Evolutionary conservation across 2,888 invertebrate species (phyloP), one percentile per base, ranked within the genome.

Genomic region (Electrophaes corylata): DNA sequence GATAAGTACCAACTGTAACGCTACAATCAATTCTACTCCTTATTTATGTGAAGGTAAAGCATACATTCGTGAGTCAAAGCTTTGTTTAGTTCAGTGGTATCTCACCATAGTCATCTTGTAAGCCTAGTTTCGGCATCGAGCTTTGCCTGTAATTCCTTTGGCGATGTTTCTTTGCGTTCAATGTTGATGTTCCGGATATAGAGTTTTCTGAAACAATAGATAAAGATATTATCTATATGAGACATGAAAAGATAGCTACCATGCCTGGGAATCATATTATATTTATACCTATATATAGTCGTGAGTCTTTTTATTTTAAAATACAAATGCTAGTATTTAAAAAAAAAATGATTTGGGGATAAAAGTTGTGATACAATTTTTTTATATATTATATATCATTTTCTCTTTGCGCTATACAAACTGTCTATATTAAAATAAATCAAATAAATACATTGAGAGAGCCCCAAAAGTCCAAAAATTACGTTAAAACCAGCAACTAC

Each of bases 91-190:
- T 20, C 26, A 51, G 41, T 59, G 54, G 50, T 61, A 58, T 61
- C 84, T 83, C 78, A 91, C 91, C 91, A 62, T 89, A 91, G 68
- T 91, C 91, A 62, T 91, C 90, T 66, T 86, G 87, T 69, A 83
- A 74, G 65, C 89, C 88, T 71, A 91, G 79, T 81, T 92, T 92
- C n/a, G 92, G 92, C 86, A 92, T 86, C 11, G 92, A 92, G 60
- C 91, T 92, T 72, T 92, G 92, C 60, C 92, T 84, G 70, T 87
- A 91, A 72, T 89, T 91, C 60, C 91, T 83, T 69, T 86, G 90
- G 14, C 90, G 78, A 54, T 86, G 84, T 68, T 91, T 91, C 78
- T 91, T 91, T 1, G 88, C 72, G 60, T 92, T 92, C 53, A 92
- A 66, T 31, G 92, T 92, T n/a, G 90, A 91, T 33, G 85, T 79